Evolutionary conservation across 2,797 vertebrate genomes (phyloP).

Genomic region (Argyrosomus regius): DNA sequence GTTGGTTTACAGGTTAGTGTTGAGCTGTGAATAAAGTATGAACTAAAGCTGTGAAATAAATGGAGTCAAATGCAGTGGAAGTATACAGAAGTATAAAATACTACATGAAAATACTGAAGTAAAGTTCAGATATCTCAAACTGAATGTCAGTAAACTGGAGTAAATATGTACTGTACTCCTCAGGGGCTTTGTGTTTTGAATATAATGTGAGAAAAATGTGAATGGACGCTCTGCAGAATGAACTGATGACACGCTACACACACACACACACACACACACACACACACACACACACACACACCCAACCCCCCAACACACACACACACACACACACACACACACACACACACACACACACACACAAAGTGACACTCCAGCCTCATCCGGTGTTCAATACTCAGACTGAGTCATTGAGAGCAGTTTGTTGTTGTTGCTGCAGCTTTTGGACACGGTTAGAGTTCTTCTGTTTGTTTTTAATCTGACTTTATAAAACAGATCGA

Average conservation of each 20-base stretch:
- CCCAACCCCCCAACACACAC: conserved; percentile 14
- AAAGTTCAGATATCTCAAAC: too few relatives aligned
- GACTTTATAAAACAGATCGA: too few relatives aligned
- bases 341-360: conserved; percentile 34
- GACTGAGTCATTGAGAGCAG: conserved; percentile 6
- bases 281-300: conserved; percentile 12
- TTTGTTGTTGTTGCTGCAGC: conserved; percentile 7
- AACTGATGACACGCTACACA: conserved; percentile 10
- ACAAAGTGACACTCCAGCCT: neutral
- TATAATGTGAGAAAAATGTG: conserved; percentile 17
- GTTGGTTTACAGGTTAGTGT: too few relatives aligned
- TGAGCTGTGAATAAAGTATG: neutral
- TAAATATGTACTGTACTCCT: neutral
- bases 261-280: conserved; percentile 15
- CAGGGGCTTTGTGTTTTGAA: neutral
- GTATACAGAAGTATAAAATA: neutral
- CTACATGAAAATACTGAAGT: neutral
- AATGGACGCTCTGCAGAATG: conserved; percentile 12
- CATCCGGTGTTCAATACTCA: conserved; percentile 17
- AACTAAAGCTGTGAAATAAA: neutral
- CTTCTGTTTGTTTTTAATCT: too few relatives aligned
- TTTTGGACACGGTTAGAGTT: neutral
- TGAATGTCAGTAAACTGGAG: too few relatives aligned
- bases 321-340: conserved; percentile 25
- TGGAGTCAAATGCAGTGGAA: neutral